These are phyloP conservation scores for Brachionus plicatilis DNA, from an alignment of 1,140 invertebrate species.

Conservation along the genomic window DNA sequence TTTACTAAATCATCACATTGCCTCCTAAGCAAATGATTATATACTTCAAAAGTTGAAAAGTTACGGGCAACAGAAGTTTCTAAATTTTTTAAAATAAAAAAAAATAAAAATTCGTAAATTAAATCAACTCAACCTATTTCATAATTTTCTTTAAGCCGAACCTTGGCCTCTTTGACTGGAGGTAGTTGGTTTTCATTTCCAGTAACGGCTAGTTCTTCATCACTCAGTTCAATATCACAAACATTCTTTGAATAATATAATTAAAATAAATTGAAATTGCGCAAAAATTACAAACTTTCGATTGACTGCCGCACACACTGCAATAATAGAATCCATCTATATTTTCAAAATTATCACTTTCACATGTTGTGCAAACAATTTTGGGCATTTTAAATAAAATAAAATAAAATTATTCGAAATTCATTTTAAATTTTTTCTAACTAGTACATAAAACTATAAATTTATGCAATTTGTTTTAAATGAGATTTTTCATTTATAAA, in stretches of 20 bases:
- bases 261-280: background rate
- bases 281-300: background rate
- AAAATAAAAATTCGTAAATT: background rate
- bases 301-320: background rate
- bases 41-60: slow-evolving; percentile 23
- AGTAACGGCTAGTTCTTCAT: background rate
- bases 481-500: background rate
- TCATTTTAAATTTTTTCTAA: background rate
- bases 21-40: background rate
- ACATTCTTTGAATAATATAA: background rate
- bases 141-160: background rate
- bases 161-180: background rate
- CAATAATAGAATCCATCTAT: slow-evolving; percentile 38
- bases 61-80: background rate
- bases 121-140: background rate
- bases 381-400: slow-evolving; percentile 2
- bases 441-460: background rate
- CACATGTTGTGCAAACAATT: slow-evolving; percentile 27
- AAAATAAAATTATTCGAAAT: background rate
- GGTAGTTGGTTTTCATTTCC: background rate
- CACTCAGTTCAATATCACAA: slow-evolving; percentile 34
- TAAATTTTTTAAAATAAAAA: background rate
- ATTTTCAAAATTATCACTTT: slow-evolving; percentile 33
- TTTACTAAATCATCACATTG: slow-evolving; percentile 33
- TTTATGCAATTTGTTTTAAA: background rate